phyloP scores from a whole-genome alignment of 2,888 invertebrate species.

The Auanema sp. region DNA sequence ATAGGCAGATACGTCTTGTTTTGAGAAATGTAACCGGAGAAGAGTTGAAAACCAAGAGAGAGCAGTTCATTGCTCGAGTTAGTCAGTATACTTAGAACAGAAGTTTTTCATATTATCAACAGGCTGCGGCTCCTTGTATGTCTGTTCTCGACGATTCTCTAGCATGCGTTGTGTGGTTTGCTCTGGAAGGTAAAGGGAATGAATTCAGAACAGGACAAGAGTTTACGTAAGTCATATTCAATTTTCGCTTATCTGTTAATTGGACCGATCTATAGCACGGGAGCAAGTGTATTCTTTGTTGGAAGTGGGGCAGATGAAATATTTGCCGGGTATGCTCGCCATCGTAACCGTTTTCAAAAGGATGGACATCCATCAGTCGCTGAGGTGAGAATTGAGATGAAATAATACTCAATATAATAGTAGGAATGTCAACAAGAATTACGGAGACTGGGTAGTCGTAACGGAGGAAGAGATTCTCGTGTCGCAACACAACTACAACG shows the following conservation, averaged over 20 bases:
- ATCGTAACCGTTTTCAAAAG: slow-evolving; percentile 73
- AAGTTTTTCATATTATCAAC: no score
- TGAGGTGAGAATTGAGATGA: slow-evolving; percentile 9
- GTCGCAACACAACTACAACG: slow-evolving; percentile 83
- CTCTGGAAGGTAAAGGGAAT: slow-evolving; percentile 76
- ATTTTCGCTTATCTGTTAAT: not conserved
- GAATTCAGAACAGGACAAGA: slow-evolving; percentile 23
- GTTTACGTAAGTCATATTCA: slow-evolving; percentile 14
- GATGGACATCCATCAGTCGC: slow-evolving; percentile 24
- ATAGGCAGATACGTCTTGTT: slow-evolving; percentile 70
- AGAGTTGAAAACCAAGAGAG: slow-evolving; percentile 66
- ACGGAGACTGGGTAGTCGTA: slow-evolving; percentile 82
- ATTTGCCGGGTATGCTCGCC: slow-evolving; percentile 89
- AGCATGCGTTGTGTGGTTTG: slow-evolving; percentile 91
- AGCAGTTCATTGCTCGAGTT: slow-evolving; percentile 73
- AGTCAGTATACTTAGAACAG: slow-evolving; percentile 64
- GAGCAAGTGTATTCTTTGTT: slow-evolving; percentile 70
- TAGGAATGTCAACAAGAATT: slow-evolving; percentile 77
- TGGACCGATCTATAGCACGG: slow-evolving; percentile 10
- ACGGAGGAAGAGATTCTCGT: slow-evolving; percentile 88
- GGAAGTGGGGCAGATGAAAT: slow-evolving; percentile 98
- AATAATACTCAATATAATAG: not conserved
- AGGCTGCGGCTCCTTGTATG: slow-evolving; percentile 72
- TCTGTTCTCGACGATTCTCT: slow-evolving; percentile 93
- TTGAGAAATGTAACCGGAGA: slow-evolving; percentile 63